These are phyloP conservation scores for Chamaea fasciata DNA, from an alignment of 2,113 vertebrate species.

Conservation along the genomic window DNA sequence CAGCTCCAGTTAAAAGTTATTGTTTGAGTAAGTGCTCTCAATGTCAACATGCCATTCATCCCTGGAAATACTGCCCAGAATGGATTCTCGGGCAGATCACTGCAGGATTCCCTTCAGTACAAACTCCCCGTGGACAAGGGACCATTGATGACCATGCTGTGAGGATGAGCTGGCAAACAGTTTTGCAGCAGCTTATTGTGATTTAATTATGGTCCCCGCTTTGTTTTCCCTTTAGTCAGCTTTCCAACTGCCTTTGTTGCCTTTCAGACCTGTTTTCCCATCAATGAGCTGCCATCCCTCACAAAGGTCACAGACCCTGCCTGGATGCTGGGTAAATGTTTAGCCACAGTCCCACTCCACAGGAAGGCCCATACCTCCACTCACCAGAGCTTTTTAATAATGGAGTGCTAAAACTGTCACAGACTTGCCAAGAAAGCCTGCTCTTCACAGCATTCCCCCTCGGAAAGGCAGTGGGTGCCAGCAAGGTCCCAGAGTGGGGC, in stretches of 20 bases:
- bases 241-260: not conserved
- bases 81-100: not conserved
- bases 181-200: not conserved
- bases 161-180: not conserved
- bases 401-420: not conserved
- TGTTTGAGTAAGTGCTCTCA: not conserved
- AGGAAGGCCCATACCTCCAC: not conserved
- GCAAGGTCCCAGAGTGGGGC: not conserved
- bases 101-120: not conserved
- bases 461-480: not conserved
- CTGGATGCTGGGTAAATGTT: not conserved
- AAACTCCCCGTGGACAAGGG: not conserved
- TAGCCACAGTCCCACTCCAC: not conserved
- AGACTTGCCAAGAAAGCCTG: not conserved
- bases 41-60: not conserved
- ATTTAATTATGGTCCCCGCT: not conserved
- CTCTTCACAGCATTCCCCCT: not conserved
- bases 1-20: not conserved
- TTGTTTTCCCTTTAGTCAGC: not conserved
- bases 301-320: not conserved
- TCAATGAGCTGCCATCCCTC: not conserved
- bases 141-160: not conserved
- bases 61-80: not conserved
- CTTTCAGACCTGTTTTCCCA: not conserved
- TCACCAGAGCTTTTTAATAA: not conserved